These are phyloP conservation scores for Champsocephalus gunnari DNA, from an alignment of 2,797 vertebrate species.

Conservation along the genomic window DNA sequence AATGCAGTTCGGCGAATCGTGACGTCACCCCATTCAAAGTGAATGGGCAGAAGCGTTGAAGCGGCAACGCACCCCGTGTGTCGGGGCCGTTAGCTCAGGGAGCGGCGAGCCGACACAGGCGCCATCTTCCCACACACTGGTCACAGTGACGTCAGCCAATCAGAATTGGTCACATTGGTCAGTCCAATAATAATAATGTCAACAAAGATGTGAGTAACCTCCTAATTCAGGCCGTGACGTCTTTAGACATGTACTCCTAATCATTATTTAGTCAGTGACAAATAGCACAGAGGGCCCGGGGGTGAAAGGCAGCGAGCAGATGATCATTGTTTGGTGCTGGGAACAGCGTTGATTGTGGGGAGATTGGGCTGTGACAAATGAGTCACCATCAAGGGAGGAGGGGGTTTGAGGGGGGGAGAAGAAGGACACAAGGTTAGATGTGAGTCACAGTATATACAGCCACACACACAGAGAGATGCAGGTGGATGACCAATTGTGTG, in stretches of 20 bases:
- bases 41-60: too few species aligned
- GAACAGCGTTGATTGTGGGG: slow-evolving; percentile 2
- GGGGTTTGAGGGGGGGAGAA: not conserved
- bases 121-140: too few species aligned
- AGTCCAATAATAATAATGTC: not conserved
- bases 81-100: too few species aligned
- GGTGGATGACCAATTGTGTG: slow-evolving; percentile 19
- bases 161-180: too few species aligned
- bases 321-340: slow-evolving; percentile 29
- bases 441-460: slow-evolving; percentile 38
- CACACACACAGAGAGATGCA: slow-evolving; percentile 1
- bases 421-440: slow-evolving; percentile 39
- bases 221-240: not conserved
- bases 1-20: too few species aligned
- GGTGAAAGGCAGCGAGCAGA: not conserved
- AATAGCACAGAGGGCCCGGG: slow-evolving; percentile 4
- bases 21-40: too few species aligned
- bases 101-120: too few species aligned
- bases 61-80: too few species aligned
- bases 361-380: slow-evolving; percentile 20
- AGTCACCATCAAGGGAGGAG: slow-evolving; percentile 9
- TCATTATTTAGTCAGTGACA: slow-evolving; percentile 28
- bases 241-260: not conserved
- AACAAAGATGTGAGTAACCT: not conserved
- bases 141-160: too few species aligned